Conservation (phyloP, 2,888 invertebrate species). For the Nymphalis polychloros region DNA sequence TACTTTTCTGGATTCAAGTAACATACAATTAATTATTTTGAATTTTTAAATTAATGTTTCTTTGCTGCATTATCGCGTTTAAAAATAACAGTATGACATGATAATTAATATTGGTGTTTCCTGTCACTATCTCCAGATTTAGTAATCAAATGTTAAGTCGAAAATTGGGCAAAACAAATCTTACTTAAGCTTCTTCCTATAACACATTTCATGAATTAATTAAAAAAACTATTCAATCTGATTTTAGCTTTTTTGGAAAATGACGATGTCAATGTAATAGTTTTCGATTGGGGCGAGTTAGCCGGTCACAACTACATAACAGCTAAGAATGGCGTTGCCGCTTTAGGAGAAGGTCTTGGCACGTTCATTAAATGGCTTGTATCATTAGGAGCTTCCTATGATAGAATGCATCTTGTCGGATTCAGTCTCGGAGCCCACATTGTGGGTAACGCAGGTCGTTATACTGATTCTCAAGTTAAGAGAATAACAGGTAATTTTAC, state of each 20-base stretch:
- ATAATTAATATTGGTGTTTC: too few species aligned
- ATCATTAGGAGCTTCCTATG: constrained; percentile 41
- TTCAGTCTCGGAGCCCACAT: constrained; percentile 72
- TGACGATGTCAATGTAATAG: constrained; percentile 15
- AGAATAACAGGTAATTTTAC: constrained; percentile 62
- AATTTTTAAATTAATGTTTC: too few species aligned
- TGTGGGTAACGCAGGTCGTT: constrained; percentile 63
- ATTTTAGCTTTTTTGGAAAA: constrained; percentile 19
- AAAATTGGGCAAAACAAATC: too few species aligned
- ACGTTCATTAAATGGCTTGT: constrained; percentile 18
- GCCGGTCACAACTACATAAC: constrained; percentile 19
- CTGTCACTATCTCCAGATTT: too few species aligned
- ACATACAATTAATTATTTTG: too few species aligned
- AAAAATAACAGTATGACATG: too few species aligned
- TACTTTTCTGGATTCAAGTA: too few species aligned
- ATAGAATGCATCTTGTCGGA: constrained; percentile 63
- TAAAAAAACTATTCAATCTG: constrained; percentile 1
- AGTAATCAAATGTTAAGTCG: too few species aligned
- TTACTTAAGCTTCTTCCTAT: neutral
- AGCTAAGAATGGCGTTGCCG: constrained; percentile 15
- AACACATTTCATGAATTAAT: neutral
- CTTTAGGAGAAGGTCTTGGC: constrained; percentile 10
- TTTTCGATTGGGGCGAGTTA: constrained; percentile 22
- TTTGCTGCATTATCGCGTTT: too few species aligned
- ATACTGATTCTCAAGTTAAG: constrained; percentile 48